Percentiles rank a stretch among this genome's conserved stretches.
Conservation (phyloP, 2,113 vertebrate species). For the Pardalotus punctatus region DNA sequence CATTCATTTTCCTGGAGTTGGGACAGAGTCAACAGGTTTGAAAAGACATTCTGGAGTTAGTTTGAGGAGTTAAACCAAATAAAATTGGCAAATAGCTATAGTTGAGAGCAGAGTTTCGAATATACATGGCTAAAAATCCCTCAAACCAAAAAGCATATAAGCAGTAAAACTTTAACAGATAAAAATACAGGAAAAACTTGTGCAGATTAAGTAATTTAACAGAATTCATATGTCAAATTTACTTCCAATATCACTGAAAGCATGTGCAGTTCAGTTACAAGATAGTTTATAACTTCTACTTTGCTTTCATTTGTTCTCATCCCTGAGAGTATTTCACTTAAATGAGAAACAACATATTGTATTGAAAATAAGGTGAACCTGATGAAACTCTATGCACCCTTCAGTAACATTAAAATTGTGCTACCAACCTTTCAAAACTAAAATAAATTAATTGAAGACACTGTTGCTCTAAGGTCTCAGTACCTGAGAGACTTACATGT, state of each 20-base stretch:
- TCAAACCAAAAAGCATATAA: background rate
- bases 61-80: constrained; percentile 56
- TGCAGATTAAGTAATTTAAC: constrained; percentile 38
- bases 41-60: constrained; percentile 28
- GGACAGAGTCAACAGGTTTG: constrained; percentile 9
- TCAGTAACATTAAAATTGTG: constrained; percentile 9
- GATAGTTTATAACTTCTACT: background rate
- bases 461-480: background rate
- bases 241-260: constrained; percentile 29
- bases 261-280: background rate
- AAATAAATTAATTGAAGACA: background rate
- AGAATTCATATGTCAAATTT: background rate
- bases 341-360: constrained; percentile 2
- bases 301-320: background rate
- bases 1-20: constrained; percentile 1
- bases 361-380: background rate
- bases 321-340: background rate
- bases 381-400: background rate
- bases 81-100: background rate
- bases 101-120: background rate
- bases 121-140: background rate
- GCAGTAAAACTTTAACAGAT: background rate
- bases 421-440: background rate
- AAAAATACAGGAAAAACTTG: background rate
- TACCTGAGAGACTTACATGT: background rate